These are phyloP conservation scores for Anolis sagrei DNA, from an alignment of 2,113 vertebrate genomes.

Conservation along the genomic window DNA sequence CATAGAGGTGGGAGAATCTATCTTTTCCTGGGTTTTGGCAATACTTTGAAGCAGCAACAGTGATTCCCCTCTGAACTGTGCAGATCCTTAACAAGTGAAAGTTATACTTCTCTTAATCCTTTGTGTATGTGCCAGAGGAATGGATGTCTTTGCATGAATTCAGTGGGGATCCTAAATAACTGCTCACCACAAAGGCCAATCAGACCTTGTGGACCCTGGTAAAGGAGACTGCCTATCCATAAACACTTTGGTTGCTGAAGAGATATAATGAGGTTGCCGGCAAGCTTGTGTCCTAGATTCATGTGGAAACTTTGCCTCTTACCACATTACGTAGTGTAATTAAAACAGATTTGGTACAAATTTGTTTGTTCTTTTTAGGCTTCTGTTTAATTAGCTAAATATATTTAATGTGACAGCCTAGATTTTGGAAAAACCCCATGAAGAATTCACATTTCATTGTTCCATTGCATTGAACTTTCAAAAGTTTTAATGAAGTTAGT, in stretches of 20 bases:
- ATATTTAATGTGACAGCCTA: neutral
- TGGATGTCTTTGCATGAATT: neutral
- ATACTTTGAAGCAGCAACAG: neutral
- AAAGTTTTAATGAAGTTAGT: neutral
- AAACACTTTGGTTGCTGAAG: neutral
- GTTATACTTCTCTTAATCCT: neutral
- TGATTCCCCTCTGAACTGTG: neutral
- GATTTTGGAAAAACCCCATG: neutral
- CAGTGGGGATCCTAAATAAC: neutral
- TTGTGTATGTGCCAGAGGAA: neutral
- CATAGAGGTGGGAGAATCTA: neutral
- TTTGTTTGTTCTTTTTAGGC: neutral
- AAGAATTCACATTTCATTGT: neutral
- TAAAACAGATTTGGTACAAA: neutral
- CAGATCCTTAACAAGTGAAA: neutral
- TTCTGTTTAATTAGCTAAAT: neutral
- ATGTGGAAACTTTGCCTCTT: neutral
- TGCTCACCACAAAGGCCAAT: neutral
- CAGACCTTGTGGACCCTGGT: neutral
- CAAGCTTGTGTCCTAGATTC: neutral
- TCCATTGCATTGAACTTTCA: neutral
- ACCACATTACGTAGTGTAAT: neutral
- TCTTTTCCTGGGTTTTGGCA: neutral
- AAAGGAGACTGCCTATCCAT: neutral
- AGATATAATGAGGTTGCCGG: neutral